Base-by-base conservation (phyloP, 35 echinoderm and acorn worm genomes). In the Apostichopus japonicus region DNA sequence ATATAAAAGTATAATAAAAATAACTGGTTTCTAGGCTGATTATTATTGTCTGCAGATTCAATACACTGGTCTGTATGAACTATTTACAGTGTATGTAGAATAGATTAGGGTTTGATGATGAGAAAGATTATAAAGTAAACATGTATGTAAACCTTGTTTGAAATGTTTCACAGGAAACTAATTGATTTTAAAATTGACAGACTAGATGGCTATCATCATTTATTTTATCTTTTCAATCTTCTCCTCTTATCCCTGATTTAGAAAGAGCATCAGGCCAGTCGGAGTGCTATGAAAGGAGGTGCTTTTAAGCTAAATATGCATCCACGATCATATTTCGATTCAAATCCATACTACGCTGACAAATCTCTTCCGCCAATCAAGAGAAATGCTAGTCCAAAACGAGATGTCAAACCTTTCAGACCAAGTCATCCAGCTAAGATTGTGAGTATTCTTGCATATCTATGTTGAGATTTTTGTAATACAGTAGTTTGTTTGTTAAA, bases 251-350 rank as follows among this genome's bases (percentile, higher is more conserved):
- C 51, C 33, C 10, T 90, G 4, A 89, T 80, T 92, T 23, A 98
- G 97, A 98, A 96, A 96, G 91, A 93, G 23, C 92, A 93, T 23
- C 53, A 88, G 10, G 84, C 86, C 7, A 84, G 94, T 63, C 93
- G 87, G 56, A 83, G 21, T 27, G 80, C 91, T 7, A 93, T 96
- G 89, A 98, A 98, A 80, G 97, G 97, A 53, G 83, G 95, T 24
- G 91, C 97, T 13, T 98, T 98, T 82, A 95, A 96, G 44, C 93
- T 98, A 0, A 96, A 96, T 63, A 98, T 98, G 97, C 95, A 96
- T 91, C 97, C 97, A 19, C 94, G 93, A 87, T 15, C 95, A 2
- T 91, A 91, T 24, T 98, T 98, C 92, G 97, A 98, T 93, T 21
- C 24, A n/a, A 96, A 98, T 65, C 97, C 97, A 0, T 98, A 96